Evolutionary conservation across 2,113 vertebrate species (phyloP).

Genomic region (Columba livia): DNA sequence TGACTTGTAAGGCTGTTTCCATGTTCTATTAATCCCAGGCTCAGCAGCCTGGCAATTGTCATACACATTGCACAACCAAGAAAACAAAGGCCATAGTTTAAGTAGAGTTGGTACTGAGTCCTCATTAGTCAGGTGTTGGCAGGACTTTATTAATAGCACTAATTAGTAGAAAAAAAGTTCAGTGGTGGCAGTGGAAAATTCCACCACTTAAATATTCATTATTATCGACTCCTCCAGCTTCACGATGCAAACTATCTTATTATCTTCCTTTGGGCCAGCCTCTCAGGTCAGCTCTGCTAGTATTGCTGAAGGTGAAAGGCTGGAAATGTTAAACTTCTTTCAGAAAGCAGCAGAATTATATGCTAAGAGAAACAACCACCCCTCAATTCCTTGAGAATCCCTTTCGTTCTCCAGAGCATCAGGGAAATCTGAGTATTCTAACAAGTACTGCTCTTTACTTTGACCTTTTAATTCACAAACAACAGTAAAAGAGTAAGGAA

Average conservation of each 20-base stretch:
- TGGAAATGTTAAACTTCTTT: neutral
- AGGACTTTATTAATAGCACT: constrained; percentile 64
- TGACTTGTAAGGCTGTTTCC: neutral
- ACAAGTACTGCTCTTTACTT: neutral
- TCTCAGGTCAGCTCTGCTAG: neutral
- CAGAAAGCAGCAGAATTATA: neutral
- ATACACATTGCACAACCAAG: neutral
- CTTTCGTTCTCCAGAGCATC: neutral
- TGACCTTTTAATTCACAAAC: neutral
- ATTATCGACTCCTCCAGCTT: constrained; percentile 19
- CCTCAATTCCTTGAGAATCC: neutral
- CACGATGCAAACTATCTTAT: neutral
- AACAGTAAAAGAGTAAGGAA: neutral
- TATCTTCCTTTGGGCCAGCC: constrained; percentile 5
- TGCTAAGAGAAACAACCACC: neutral
- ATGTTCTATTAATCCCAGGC: neutral
- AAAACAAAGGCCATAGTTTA: constrained; percentile 53
- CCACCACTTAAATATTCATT: constrained; percentile 52
- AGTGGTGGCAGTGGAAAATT: constrained; percentile 26
- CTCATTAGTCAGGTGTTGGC: constrained; percentile 62
- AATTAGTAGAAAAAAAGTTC: constrained; percentile 50
- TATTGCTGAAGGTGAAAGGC: neutral
- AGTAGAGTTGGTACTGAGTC: constrained; percentile 28
- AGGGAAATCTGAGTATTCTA: neutral
- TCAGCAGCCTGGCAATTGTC: constrained; percentile 19